A percentile compares a stretch with the other conserved stretches of the same genome.
These are phyloP conservation scores for Phyllostomus hastatus DNA, from an alignment of 2,113 vertebrate genomes.

Conservation along the genomic window DNA sequence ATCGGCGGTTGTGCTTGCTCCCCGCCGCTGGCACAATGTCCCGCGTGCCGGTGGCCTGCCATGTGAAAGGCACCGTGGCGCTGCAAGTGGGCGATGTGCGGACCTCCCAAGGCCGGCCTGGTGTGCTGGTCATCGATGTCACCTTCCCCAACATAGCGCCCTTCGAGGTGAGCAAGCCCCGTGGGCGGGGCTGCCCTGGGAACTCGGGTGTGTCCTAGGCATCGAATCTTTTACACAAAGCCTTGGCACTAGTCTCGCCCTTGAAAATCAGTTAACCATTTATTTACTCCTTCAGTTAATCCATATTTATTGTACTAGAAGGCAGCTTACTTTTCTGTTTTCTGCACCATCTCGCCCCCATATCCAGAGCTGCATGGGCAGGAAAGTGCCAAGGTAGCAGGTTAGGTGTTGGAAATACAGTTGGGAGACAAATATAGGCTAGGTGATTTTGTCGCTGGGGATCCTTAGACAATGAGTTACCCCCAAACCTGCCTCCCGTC, in stretches of 20 bases:
- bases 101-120: slow-evolving; percentile 80
- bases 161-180: slow-evolving; percentile 80
- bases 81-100: slow-evolving; percentile 85
- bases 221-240: background rate
- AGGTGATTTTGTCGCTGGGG: background rate
- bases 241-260: background rate
- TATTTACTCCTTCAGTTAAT: background rate
- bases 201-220: background rate
- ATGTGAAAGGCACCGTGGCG: slow-evolving; percentile 83
- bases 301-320: background rate
- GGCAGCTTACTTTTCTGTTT: background rate
- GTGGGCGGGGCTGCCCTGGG: background rate
- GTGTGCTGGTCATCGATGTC: slow-evolving; percentile 87
- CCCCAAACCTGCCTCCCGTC: background rate
- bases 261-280: background rate
- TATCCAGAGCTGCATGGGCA: background rate
- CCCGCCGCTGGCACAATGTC: slow-evolving; percentile 61
- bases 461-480: background rate
- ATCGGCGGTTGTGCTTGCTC: background rate
- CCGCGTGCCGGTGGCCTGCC: slow-evolving; percentile 74
- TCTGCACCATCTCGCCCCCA: background rate
- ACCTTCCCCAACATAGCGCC: slow-evolving; percentile 80
- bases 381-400: background rate
- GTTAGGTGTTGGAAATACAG: background rate
- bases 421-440: background rate